Conservation (phyloP, 2,113 vertebrate species). For the Rhinoderma darwinii region DNA sequence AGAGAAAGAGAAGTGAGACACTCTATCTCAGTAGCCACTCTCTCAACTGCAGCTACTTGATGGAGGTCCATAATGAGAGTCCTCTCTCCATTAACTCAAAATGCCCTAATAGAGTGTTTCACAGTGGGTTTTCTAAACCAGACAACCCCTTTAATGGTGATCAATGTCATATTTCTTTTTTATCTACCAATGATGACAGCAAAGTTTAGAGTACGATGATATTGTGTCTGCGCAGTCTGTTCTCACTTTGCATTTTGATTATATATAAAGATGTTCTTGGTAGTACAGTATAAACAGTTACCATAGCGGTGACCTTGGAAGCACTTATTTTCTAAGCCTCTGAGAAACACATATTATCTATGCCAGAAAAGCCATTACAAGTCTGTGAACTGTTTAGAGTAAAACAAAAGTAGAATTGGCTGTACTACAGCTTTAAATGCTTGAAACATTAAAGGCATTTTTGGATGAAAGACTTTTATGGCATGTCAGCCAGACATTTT, state of each 20-base stretch:
- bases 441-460: not conserved
- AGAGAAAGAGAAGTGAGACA: not conserved
- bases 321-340: slow-evolving; percentile 53
- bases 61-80: too few relatives aligned
- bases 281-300: slow-evolving; percentile 65
- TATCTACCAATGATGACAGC: slow-evolving; percentile 50
- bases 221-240: slow-evolving; percentile 62
- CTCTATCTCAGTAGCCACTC: too few relatives aligned
- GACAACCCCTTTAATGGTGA: not conserved
- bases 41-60: too few relatives aligned
- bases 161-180: slow-evolving; percentile 1
- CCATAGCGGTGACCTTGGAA: slow-evolving; percentile 65
- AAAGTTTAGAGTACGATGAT: slow-evolving; percentile 37
- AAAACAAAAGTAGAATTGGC: slow-evolving; percentile 26
- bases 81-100: not conserved
- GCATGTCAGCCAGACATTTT: not conserved
- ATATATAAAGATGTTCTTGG: slow-evolving; percentile 60
- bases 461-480: not conserved
- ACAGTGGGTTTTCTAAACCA: not conserved
- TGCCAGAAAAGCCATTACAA: slow-evolving; percentile 66
- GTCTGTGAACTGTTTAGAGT: slow-evolving; percentile 54
- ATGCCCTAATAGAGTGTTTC: not conserved
- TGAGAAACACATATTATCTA: slow-evolving; percentile 58
- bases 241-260: slow-evolving; percentile 38
- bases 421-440: slow-evolving; percentile 28